These are phyloP conservation scores for Tridacna gigas DNA, from an alignment of 2,888 invertebrate species.

Conservation along the genomic window DNA sequence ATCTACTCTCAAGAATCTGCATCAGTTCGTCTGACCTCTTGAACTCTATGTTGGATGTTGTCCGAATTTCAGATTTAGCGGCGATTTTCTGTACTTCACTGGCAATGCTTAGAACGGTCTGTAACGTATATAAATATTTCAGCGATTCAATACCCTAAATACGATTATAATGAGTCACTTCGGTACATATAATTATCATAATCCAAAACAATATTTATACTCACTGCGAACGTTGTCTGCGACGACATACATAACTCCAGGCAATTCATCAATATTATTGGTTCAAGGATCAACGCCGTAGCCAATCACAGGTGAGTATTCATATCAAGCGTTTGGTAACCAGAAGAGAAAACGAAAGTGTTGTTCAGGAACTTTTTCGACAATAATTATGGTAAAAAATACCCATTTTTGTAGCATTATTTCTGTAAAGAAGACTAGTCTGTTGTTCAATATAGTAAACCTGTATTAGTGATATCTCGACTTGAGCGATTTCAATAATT, in stretches of 20 bases:
- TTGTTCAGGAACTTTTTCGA: no score
- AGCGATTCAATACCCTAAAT: neutral
- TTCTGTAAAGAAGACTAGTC: no score
- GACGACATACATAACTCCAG: neutral
- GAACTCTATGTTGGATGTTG: neutral
- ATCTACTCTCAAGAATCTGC: neutral
- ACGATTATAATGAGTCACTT: slow-evolving; percentile 31
- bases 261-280: neutral
- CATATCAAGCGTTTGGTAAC: neutral
- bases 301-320: neutral
- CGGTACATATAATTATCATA: slow-evolving; percentile 40
- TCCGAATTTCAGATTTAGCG: neutral
- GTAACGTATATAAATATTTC: no score
- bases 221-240: slow-evolving; percentile 6
- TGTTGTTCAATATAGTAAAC: no score
- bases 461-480: no score
- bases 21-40: neutral
- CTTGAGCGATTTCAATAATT: no score
- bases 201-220: slow-evolving; percentile 31
- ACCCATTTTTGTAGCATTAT: no score
- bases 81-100: no score
- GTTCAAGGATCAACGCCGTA: neutral
- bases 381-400: no score
- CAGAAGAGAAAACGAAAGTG: slow-evolving; percentile 1
- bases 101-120: no score